Percentiles rank a stretch among this genome's conserved stretches.
Evolutionary conservation across 2,888 invertebrate species (phyloP).

Genomic region (Eurytoma californica): DNA sequence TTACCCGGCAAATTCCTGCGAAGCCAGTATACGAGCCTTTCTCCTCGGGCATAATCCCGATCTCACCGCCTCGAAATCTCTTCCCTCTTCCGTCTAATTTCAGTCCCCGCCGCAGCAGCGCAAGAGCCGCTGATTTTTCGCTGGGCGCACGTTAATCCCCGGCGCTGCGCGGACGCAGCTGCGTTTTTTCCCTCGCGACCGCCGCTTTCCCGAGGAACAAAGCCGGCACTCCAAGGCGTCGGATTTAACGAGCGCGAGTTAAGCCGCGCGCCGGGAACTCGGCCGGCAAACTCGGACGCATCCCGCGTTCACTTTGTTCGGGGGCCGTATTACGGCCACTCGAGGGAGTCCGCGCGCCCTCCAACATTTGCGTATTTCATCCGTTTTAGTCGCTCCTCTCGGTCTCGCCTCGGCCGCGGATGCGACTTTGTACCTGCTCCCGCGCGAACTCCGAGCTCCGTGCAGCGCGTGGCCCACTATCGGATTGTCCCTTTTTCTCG

Average conservation of each 20-base stretch:
- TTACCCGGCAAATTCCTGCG: no score
- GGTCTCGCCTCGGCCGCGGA: neutral
- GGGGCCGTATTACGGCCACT: slow-evolving; percentile 54
- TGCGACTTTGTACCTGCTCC: neutral
- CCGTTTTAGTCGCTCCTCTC: slow-evolving; percentile 15
- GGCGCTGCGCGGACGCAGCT: neutral
- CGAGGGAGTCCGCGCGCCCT: slow-evolving; percentile 35
- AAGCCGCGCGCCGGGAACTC: neutral
- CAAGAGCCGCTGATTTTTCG: neutral
- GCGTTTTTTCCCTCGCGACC: neutral
- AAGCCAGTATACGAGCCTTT: no score
- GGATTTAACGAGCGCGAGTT: slow-evolving; percentile 30
- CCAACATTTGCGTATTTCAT: slow-evolving; percentile 34
- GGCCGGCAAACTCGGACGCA: neutral
- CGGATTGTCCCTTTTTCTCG: neutral
- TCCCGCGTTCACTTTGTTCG: slow-evolving; percentile 53
- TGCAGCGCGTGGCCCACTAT: neutral
- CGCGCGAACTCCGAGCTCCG: slow-evolving; percentile 7
- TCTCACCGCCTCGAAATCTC: neutral
- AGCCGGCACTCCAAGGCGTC: slow-evolving; percentile 30
- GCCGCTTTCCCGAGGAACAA: neutral
- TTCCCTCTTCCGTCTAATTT: neutral
- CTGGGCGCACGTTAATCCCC: neutral
- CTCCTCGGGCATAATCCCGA: neutral
- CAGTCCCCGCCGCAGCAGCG: neutral